These are phyloP conservation scores for Aphidoletes aphidimyza DNA, from an alignment of 2,888 invertebrate genomes.

Conservation along the genomic window DNA sequence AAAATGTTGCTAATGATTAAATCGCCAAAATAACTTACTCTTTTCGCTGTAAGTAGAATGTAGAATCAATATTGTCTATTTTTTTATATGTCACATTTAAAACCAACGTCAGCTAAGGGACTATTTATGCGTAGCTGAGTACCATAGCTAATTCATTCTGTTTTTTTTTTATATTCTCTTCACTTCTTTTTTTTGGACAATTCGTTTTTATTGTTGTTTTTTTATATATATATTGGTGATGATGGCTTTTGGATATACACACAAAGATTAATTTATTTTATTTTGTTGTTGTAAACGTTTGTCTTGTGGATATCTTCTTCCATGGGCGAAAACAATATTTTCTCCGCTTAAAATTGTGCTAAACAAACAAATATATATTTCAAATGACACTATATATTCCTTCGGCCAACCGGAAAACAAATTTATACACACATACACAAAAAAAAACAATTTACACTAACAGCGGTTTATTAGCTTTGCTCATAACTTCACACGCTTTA, in stretches of 20 bases:
- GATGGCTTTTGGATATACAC: slow-evolving; percentile 3
- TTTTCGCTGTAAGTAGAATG: slow-evolving; percentile 27
- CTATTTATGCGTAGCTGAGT: background rate
- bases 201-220: slow-evolving; percentile 44
- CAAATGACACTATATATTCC: background rate
- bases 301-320: slow-evolving; percentile 21
- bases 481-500: slow-evolving; percentile 51
- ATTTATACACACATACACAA: background rate
- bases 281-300: slow-evolving; percentile 20
- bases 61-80: slow-evolving; percentile 36
- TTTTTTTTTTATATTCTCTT: slow-evolving; percentile 2
- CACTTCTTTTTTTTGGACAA: slow-evolving; percentile 6
- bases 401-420: background rate
- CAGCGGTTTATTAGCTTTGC: slow-evolving; percentile 24
- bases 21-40: slow-evolving; percentile 24
- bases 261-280: background rate
- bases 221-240: no score
- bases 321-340: background rate
- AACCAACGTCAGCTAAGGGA: background rate
- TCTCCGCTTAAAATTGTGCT: slow-evolving; percentile 31
- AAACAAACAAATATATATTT: no score
- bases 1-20: slow-evolving; percentile 40
- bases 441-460: slow-evolving; percentile 29
- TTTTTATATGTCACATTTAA: slow-evolving; percentile 28
- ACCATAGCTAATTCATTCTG: slow-evolving; percentile 31